Base-by-base conservation (phyloP, 2,113 vertebrate genomes). In the Sylvilagus bachmani region DNA sequence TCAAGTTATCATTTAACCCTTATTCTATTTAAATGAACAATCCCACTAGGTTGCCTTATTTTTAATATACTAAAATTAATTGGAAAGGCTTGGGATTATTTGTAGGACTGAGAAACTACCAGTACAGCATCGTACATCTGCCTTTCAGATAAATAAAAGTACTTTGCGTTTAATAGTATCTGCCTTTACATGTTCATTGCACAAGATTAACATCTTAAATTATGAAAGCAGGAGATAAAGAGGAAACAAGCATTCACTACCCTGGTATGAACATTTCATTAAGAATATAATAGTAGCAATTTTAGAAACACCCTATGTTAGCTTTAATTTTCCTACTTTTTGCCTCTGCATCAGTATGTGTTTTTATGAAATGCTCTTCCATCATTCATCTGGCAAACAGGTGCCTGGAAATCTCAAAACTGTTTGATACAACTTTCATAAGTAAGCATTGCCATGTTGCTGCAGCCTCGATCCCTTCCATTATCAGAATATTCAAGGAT, bases 1-100 rank as follows among this genome's bases (percentile, higher is more conserved):
- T 98, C 98, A 98, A 99, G 98, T 98, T 98, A 99, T 98, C 98
- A 98, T 98, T 98, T 99, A 99, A 99, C 98, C 98, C 98, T 98
- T 99, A 98, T 98, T 98, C 96, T 98, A 97, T 98, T 98, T 98
- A 98, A 98, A 97, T 97, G 96, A 98, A 98, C 53, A 98, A 95
- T 88, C 95, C 92, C 93, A 92, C 94, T 97, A 96, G 96, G 97
- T 96, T 96, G 97, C 97, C 96, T 95, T 97, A 97, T 77, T 98
- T 98, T 97, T 97, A 98, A 98, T 98, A 98, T 92, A 94, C 84
- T 95, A 97, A 96, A 97, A 96, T 95, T 96, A 89, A 96, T 97
- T 96, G 95, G 62, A 98, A 98, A 98, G 71, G 85, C 75, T 97
- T 44, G 3, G 83, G 90, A 97, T 92, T 98, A 94, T 98, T 96